Evolutionary conservation across 2,113 vertebrate species (phyloP).

Genomic region (Nycticryphes semicollaris): DNA sequence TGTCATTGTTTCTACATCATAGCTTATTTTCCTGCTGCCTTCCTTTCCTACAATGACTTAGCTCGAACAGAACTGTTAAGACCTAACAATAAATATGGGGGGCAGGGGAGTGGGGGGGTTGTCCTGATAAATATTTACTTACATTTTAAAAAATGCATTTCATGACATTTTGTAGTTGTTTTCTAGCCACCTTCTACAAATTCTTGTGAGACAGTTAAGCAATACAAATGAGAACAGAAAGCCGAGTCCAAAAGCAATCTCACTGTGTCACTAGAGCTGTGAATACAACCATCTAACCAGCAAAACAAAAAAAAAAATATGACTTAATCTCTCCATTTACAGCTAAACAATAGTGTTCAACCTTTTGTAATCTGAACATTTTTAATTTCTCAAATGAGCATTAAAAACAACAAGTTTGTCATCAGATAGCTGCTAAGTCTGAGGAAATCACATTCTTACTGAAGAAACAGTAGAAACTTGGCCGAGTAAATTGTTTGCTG

Average conservation of each 20-base stretch:
- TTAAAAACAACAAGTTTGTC: not conserved
- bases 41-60: not conserved
- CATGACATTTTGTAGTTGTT: not conserved
- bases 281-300: not conserved
- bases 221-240: not conserved
- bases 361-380: not conserved
- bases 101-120: no score
- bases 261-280: not conserved
- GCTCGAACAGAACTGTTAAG: not conserved
- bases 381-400: not conserved
- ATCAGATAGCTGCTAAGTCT: not conserved
- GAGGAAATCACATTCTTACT: not conserved
- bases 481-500: not conserved
- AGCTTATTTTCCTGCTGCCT: not conserved
- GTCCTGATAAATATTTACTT: not conserved
- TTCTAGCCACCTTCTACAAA: not conserved
- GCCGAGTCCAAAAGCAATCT: not conserved
- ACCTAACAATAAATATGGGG: not conserved
- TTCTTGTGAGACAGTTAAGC: not conserved
- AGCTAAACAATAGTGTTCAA: not conserved
- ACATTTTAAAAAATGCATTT: not conserved
- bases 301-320: not conserved
- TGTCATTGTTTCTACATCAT: not conserved
- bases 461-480: not conserved
- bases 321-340: not conserved